Evolutionary conservation across 2,797 vertebrate species (phyloP).

Genomic region (Oryzias dopingdopingensis): DNA sequence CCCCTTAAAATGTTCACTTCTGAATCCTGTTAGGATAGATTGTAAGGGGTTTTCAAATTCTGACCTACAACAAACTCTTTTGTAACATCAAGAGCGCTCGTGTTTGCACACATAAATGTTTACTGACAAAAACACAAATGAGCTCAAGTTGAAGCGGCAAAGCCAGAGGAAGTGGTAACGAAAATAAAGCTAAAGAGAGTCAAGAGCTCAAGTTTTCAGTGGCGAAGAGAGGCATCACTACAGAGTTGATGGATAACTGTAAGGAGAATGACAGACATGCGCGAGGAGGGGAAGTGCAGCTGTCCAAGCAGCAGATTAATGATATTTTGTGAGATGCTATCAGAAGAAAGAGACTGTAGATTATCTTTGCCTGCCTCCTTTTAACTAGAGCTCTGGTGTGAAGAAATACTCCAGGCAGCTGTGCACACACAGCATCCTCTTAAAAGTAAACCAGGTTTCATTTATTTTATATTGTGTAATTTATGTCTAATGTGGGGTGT

Average conservation of each 20-base stretch:
- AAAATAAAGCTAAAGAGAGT: constrained; percentile 11
- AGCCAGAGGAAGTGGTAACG: constrained; percentile 28
- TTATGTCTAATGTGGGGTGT: constrained; percentile 21
- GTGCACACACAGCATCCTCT: not conserved
- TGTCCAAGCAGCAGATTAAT: not conserved
- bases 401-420: constrained; percentile 26
- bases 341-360: constrained; percentile 27
- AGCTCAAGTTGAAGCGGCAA: constrained; percentile 3
- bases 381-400: constrained; percentile 33
- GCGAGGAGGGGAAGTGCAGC: constrained; percentile 6
- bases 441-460: constrained; percentile 1
- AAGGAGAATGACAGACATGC: constrained; percentile 1
- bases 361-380: constrained; percentile 32
- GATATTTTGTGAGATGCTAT: constrained; percentile 11
- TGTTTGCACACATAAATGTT: constrained; percentile 12
- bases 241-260: not conserved
- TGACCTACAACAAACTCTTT: no score
- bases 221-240: constrained; percentile 7
- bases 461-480: constrained; percentile 27
- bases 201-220: not conserved
- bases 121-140: constrained; percentile 2
- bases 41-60: no score
- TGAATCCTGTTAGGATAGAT: no score
- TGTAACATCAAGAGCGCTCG: not conserved
- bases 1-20: no score